Evolutionary conservation across 2,797 vertebrate genomes (phyloP), one percentile per base, ranked within the genome.

Genomic region (Coluber constrictor): DNA sequence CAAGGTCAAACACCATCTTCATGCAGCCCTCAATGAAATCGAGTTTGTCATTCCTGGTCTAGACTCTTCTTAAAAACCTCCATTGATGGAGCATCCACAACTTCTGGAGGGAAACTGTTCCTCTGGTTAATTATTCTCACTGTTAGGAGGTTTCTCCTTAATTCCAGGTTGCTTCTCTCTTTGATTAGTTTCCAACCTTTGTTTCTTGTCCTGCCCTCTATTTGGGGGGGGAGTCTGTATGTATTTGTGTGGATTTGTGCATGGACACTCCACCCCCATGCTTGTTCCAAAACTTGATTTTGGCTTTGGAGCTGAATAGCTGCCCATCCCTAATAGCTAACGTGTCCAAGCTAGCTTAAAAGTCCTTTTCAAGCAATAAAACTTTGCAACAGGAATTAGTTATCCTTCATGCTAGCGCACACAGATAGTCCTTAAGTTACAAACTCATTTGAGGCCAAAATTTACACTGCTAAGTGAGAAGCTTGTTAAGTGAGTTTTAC

Each of bases 191-290:
- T 60, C 57, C 57, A 59, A 59, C 57, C 18, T 7, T 60, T 25
- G 59, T 23, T 60, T 60, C 20, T 60, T 3, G 7, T 8, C 59
- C 59, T 60, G 59, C 20, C 23, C 8, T 25, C 66, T 37, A 3
- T 32, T 32, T 37, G 63, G 29, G 29, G 29, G 11, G 29, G 29
- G 29, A 4, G 63, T n/a, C 4, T 66, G n/a, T 8, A 2, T 37
- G 16, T 9, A 7, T 74, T 37, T 74, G 32, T 1, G 5, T 18
- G 29, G n/a, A 70, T 32, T 32, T 0, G n/a, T 18, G 16, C 66
- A 18, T 1, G 0, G 15, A 37, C 7, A 7, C 8, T 2, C 37
- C 6, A 1, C 8, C 10, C 16, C 32, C 16, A 20, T 4, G 16
- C 32, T 74, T 74, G 70, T 20, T 74, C 70, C 32, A 43, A 20